A percentile compares a stretch with the other conserved stretches of the same genome.
Conservation (phyloP, 2,888 invertebrate genomes). For the Diarsia rubi region DNA sequence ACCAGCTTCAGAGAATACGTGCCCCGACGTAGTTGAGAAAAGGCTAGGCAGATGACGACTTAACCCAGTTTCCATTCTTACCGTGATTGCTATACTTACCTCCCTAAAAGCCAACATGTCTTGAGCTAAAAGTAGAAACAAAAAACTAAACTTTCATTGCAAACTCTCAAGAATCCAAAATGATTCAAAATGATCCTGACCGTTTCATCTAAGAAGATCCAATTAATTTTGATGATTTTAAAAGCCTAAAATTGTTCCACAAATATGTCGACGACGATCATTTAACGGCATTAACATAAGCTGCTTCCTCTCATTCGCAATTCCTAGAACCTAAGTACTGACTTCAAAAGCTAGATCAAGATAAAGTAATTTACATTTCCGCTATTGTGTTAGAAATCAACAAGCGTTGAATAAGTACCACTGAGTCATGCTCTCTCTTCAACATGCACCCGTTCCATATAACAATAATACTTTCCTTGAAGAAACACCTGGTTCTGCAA, state of each 20-base stretch:
- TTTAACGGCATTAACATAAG: background rate
- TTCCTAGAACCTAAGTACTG: slow-evolving; percentile 1
- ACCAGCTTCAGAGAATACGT: background rate
- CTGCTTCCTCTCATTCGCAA: background rate
- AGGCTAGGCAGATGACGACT: too few relatives aligned
- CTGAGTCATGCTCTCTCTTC: slow-evolving; percentile 47
- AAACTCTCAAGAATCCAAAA: background rate
- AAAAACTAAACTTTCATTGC: background rate
- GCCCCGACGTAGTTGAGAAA: too few relatives aligned
- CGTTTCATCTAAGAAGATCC: background rate
- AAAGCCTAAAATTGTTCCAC: background rate
- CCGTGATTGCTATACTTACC: background rate
- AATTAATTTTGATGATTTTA: background rate
- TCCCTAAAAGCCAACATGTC: background rate
- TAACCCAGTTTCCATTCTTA: slow-evolving; percentile 1
- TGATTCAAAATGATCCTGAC: background rate
- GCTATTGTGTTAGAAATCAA: slow-evolving; percentile 57
- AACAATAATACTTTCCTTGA: slow-evolving; percentile 50
- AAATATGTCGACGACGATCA: background rate
- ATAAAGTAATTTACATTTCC: slow-evolving; percentile 55
- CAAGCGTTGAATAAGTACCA: slow-evolving; percentile 15
- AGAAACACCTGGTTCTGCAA: slow-evolving; percentile 52
- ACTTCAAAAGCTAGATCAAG: slow-evolving; percentile 14
- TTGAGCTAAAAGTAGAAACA: background rate
- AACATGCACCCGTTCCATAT: slow-evolving; percentile 31